These are phyloP conservation scores for Sinella curviseta DNA, from an alignment of 1,140 invertebrate genomes.

Conservation along the genomic window DNA sequence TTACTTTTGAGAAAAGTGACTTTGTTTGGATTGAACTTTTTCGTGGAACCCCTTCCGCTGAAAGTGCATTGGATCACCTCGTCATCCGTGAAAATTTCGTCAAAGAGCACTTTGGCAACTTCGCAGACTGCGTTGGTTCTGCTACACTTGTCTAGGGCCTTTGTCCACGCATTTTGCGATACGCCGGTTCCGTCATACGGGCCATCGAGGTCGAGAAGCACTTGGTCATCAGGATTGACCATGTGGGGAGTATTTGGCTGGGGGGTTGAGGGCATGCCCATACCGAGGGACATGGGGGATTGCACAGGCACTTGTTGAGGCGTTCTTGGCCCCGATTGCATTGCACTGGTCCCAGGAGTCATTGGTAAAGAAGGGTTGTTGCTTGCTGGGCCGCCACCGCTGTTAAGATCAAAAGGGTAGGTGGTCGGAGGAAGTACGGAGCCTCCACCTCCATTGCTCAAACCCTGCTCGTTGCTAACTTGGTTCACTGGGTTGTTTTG, in stretches of 20 bases:
- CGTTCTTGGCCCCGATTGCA: neutral
- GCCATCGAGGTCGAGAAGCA: neutral
- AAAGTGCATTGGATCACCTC: neutral
- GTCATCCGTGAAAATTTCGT: slow-evolving; percentile 20
- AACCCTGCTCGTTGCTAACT: neutral
- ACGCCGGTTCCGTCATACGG: neutral
- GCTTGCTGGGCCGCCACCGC: neutral
- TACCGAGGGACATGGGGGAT: neutral
- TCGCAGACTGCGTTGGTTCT: neutral
- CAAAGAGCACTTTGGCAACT: slow-evolving; percentile 12
- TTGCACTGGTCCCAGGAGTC: slow-evolving; percentile 13
- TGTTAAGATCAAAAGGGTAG: neutral
- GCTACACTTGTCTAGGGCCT: neutral
- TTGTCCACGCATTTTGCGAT: neutral
- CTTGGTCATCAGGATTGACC: neutral
- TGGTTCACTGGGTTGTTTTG: slow-evolving; percentile 13
- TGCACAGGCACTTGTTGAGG: slow-evolving; percentile 6
- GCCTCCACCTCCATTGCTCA: neutral
- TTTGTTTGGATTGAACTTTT: slow-evolving; percentile 23
- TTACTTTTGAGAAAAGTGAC: slow-evolving; percentile 11
- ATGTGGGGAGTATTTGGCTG: neutral
- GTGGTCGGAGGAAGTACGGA: neutral
- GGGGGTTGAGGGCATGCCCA: neutral
- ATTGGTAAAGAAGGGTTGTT: neutral
- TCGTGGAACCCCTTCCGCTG: slow-evolving; percentile 4